phyloP scores from a whole-genome alignment of 2,113 vertebrate genomes.

The Macaca mulatta region DNA sequence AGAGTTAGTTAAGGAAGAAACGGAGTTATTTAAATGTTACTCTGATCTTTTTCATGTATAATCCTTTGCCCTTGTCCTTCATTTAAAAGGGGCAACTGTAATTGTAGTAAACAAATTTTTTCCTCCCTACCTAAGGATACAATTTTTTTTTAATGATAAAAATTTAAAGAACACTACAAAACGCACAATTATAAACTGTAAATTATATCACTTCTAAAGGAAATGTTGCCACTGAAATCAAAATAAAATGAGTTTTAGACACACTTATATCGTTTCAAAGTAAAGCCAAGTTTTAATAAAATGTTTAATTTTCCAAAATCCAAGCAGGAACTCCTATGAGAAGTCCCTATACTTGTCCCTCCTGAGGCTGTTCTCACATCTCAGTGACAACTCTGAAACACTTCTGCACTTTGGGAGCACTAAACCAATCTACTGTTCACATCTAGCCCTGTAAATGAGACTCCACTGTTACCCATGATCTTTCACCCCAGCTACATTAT shows the following conservation, averaged over 20 bases:
- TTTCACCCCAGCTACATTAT: background rate
- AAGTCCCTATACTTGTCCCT: background rate
- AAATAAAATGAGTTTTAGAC: slow-evolving; percentile 35
- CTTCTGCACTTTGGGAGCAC: background rate
- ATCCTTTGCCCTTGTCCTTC: background rate
- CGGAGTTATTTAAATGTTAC: background rate
- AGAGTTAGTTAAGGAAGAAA: background rate
- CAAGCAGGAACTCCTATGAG: background rate
- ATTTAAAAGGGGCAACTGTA: background rate
- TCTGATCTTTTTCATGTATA: background rate
- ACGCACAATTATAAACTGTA: background rate
- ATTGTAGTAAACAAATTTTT: background rate
- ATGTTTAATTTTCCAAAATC: slow-evolving; percentile 2
- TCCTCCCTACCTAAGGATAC: background rate
- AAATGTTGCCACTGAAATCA: slow-evolving; percentile 33
- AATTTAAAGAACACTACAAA: slow-evolving; percentile 23
- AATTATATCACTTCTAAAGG: slow-evolving; percentile 23
- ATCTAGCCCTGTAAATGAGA: background rate
- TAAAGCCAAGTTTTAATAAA: slow-evolving; percentile 44
- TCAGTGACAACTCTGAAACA: background rate
- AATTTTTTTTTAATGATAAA: background rate
- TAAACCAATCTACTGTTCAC: background rate
- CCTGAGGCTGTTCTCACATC: background rate
- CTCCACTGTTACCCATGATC: background rate
- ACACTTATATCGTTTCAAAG: slow-evolving; percentile 31